Evolutionary conservation across 2,113 vertebrate genomes (phyloP).

Genomic region (Rutilus rutilus): DNA sequence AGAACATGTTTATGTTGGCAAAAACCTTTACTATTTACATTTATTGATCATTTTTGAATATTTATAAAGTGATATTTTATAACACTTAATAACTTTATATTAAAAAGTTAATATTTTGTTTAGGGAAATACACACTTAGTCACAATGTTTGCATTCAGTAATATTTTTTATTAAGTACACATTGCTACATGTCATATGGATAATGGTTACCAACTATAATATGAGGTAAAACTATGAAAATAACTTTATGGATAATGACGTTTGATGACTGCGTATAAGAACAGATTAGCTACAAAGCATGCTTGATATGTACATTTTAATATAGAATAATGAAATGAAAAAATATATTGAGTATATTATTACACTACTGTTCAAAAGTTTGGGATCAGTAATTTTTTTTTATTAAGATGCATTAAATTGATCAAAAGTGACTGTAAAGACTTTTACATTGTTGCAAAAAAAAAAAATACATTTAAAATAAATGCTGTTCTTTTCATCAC

Average conservation of each 20-base stretch:
- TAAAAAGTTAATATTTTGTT: too few relatives aligned
- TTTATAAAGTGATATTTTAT: too few relatives aligned
- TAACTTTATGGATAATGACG: background rate
- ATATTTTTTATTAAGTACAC: background rate
- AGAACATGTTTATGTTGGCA: too few relatives aligned
- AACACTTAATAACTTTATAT: too few relatives aligned
- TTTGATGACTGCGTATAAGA: background rate
- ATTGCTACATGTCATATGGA: slow-evolving; percentile 1
- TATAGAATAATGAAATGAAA: background rate
- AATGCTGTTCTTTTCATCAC: background rate
- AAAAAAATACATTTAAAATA: background rate
- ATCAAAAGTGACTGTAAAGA: background rate
- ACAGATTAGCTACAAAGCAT: background rate
- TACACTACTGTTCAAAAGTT: background rate
- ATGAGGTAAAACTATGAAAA: background rate
- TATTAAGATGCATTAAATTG: background rate
- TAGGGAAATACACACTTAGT: background rate
- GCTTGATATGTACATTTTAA: background rate
- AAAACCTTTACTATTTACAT: too few relatives aligned
- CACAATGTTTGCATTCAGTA: background rate
- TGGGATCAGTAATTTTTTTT: background rate
- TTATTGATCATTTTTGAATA: too few relatives aligned
- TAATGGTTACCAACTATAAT: background rate
- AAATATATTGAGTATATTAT: background rate
- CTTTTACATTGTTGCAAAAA: background rate